Evolutionary conservation across 1,140 invertebrate species (phyloP).

Genomic region (Drosophila cardini): DNA sequence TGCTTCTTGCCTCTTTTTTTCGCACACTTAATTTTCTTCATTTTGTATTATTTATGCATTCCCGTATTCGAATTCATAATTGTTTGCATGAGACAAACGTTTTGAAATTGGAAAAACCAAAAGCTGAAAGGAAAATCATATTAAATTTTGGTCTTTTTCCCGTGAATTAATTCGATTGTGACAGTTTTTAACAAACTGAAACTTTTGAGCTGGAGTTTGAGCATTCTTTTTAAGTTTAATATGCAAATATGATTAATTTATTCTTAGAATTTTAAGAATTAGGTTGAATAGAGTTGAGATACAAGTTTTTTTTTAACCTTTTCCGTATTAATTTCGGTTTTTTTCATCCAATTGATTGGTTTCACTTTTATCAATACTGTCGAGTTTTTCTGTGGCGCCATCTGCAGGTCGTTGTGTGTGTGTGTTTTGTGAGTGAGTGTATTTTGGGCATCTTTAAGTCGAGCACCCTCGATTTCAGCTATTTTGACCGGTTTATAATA

Average conservation of each 20-base stretch:
- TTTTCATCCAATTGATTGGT: background rate
- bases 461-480: background rate
- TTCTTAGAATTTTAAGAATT: background rate
- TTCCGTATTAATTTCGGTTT: background rate
- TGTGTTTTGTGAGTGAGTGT: background rate
- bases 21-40: constrained; percentile 74
- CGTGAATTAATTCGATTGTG: constrained; percentile 1
- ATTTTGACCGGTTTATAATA: background rate
- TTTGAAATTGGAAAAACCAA: constrained; percentile 6
- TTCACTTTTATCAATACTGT: background rate
- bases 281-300: too few species aligned
- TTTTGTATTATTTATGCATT: constrained; percentile 20
- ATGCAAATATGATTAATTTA: background rate
- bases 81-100: constrained; percentile 50
- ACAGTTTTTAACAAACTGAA: background rate
- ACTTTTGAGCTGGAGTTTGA: background rate
- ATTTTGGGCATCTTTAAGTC: background rate
- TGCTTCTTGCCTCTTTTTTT: constrained; percentile 74
- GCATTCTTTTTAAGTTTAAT: background rate
- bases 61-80: constrained; percentile 37
- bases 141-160: background rate
- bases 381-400: background rate
- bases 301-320: background rate
- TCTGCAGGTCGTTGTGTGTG: background rate
- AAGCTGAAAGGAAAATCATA: background rate